Evolutionary conservation across 2,888 invertebrate genomes (phyloP), one percentile per base, ranked within the genome.

Genomic region (Lepidochrysops patricia): DNA sequence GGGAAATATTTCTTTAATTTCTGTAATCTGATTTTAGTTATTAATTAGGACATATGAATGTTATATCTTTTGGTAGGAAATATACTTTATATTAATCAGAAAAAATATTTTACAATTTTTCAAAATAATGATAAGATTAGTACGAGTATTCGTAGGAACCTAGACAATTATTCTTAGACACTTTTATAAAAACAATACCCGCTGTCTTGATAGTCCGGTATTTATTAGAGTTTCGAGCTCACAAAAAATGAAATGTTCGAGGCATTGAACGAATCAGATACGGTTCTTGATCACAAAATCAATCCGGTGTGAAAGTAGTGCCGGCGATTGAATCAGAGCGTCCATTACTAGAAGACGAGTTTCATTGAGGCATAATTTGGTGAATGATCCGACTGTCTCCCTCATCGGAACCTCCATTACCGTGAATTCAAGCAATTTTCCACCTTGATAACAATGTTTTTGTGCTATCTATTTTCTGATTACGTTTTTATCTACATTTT

Each of bases 261-360:
- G 54, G 19, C 29, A 54, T 19, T 15, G 7, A 23, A 54, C 12
- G 15, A 29, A 54, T 54, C 54, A 29, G 54, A 29, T 49, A 37
- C 57, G 54, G 72, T 73, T 72, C 68, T 74, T 73, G 76, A 78
- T 78, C 72, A 63, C 66, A 32, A 69, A 74, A 79, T 77, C 79
- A 74, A 79, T 80, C 74, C 69, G 65, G 72, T 68, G 61, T 78
- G 76, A 82, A 81, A 79, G 74, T 79, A 72, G 73, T 68, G 73
- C 74, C 70, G 73, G 74, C 76, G 79, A 82, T 82, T 79, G 79
- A 80, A 82, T 82, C 82, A 78, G 68, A 70, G 66, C 73, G 76
- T 74, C 82, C 77, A 82, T 83, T 82, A 80, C 75, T 72, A 72
- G 63, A 70, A 57, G 76, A 73, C 75, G 76, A 76, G 76, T 70